Percentiles rank a stretch among this genome's conserved stretches.
Evolutionary conservation across 2,113 vertebrate genomes (phyloP).

Genomic region (Procavia capensis): DNA sequence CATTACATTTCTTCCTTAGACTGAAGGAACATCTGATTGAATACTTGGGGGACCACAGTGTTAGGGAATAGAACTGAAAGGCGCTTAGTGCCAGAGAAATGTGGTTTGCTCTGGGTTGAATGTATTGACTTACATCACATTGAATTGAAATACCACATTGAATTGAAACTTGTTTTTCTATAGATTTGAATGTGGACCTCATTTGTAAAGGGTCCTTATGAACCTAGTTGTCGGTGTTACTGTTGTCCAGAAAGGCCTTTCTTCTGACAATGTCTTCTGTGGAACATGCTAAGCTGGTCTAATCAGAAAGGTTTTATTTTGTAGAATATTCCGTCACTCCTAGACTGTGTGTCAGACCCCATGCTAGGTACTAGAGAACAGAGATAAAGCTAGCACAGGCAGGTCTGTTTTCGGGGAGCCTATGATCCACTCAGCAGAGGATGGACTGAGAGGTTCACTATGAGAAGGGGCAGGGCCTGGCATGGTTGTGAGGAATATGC

Average conservation of each 20-base stretch:
- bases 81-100: not conserved
- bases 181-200: not conserved
- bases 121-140: not conserved
- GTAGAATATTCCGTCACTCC: constrained; percentile 7
- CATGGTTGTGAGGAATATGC: not conserved
- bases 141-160: not conserved
- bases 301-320: constrained; percentile 54
- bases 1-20: not conserved
- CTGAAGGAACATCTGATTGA: not conserved
- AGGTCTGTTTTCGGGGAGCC: constrained; percentile 14
- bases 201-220: constrained; percentile 21
- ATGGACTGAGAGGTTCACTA: not conserved
- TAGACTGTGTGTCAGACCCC: not conserved
- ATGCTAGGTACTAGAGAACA: not conserved
- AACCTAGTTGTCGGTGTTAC: not conserved
- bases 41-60: not conserved
- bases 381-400: not conserved
- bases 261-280: constrained; percentile 27
- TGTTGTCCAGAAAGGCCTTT: constrained; percentile 46
- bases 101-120: not conserved
- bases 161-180: constrained; percentile 38
- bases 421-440: not conserved
- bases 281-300: not conserved
- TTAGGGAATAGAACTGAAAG: constrained; percentile 36
- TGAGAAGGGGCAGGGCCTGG: constrained; percentile 4